Percentiles rank a stretch among this genome's conserved stretches.
Evolutionary conservation across 2,888 invertebrate species (phyloP).

Genomic region (Chalcosyrphus nemorum): DNA sequence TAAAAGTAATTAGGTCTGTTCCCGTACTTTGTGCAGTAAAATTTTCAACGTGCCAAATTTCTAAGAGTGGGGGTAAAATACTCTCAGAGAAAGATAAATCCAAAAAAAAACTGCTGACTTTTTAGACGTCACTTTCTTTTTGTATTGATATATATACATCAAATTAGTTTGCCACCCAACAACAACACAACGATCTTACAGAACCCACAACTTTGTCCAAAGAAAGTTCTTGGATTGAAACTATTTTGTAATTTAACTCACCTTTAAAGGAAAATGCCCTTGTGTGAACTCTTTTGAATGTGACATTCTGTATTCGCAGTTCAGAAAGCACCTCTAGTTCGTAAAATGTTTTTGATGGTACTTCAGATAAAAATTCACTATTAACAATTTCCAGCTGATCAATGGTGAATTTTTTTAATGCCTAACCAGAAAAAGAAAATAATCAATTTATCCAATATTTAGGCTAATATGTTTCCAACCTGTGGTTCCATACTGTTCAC

Average conservation of each 20-base stretch:
- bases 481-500: constrained; percentile 85
- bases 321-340: constrained; percentile 88
- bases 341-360: constrained; percentile 89
- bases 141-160: too few relatives aligned
- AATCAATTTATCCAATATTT: neutral
- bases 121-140: too few relatives aligned
- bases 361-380: constrained; percentile 83
- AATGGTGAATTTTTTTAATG: constrained; percentile 90
- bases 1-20: too few relatives aligned
- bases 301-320: constrained; percentile 86
- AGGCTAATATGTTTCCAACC: constrained; percentile 74
- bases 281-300: constrained; percentile 86
- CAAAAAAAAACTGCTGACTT: too few relatives aligned
- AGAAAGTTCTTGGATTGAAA: too few relatives aligned
- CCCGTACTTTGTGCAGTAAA: too few relatives aligned
- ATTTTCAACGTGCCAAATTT: too few relatives aligned
- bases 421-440: constrained; percentile 79
- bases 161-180: too few relatives aligned
- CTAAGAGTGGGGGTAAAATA: too few relatives aligned
- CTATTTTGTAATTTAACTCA: constrained; percentile 63
- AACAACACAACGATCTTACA: too few relatives aligned
- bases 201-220: too few relatives aligned
- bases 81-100: too few relatives aligned
- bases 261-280: constrained; percentile 85
- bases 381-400: constrained; percentile 86